These are phyloP conservation scores for Chlamydotis undulata DNA, from an alignment of 2,113 vertebrate genomes.

Conservation along the genomic window DNA sequence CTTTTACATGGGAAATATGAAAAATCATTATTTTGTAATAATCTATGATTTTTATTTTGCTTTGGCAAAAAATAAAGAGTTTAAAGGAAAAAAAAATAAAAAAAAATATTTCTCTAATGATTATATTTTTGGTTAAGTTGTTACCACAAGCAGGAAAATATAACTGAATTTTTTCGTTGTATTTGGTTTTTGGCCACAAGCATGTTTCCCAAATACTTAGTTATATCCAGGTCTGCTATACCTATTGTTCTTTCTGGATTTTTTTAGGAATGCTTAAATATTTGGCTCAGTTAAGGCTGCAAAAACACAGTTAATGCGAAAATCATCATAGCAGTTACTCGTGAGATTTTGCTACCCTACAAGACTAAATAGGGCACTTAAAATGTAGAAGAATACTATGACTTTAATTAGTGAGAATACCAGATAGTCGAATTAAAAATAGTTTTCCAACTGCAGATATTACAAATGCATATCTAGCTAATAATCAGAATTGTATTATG, in stretches of 20 bases:
- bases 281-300: neutral
- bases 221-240: neutral
- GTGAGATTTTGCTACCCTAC: neutral
- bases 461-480: neutral
- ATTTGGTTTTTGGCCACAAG: neutral
- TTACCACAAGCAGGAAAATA: neutral
- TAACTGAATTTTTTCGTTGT: neutral
- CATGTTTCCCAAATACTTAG: neutral
- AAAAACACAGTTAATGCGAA: neutral
- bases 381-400: neutral
- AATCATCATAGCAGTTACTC: neutral
- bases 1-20: neutral
- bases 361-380: neutral
- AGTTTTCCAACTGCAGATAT: neutral
- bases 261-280: neutral
- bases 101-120: neutral
- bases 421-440: conserved; percentile 8
- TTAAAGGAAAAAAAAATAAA: neutral
- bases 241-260: neutral
- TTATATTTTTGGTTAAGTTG: neutral
- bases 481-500: neutral
- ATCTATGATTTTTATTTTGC: neutral
- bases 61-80: neutral
- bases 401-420: neutral
- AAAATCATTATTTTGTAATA: neutral